Percentiles rank a stretch among this genome's conserved stretches.
phyloP scores from a whole-genome alignment of 2,113 vertebrate genomes.

The Pseudopipra pipra region DNA sequence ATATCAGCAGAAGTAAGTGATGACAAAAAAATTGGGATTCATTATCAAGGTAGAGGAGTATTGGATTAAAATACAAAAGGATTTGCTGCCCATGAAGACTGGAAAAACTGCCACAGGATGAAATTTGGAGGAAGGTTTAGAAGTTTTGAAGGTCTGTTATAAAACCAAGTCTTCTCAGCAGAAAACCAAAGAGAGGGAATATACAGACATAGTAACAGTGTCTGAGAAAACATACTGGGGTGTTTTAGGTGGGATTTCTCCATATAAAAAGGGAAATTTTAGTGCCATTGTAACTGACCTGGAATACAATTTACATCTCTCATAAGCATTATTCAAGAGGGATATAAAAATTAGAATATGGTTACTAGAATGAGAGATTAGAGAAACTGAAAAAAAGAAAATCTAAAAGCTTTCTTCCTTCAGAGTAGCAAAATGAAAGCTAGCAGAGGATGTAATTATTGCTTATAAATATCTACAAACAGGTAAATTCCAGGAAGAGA shows the following conservation, averaged over 20 bases:
- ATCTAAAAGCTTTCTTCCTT: not conserved
- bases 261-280: not conserved
- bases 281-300: not conserved
- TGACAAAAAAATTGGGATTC: not conserved
- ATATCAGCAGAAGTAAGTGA: not conserved
- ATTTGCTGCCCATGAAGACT: not conserved
- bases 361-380: not conserved
- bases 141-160: not conserved
- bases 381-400: not conserved
- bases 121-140: not conserved
- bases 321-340: not conserved
- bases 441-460: slow-evolving; percentile 2
- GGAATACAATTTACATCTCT: not conserved
- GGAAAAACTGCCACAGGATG: not conserved
- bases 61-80: not conserved
- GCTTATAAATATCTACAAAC: slow-evolving; percentile 12
- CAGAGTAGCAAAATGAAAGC: not conserved
- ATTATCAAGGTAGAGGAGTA: not conserved
- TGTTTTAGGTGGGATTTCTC: not conserved
- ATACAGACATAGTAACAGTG: not conserved
- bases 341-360: not conserved
- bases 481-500: slow-evolving; percentile 40
- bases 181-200: not conserved
- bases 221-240: not conserved
- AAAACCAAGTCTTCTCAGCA: not conserved